A percentile compares a stretch with the other conserved stretches of the same genome.
These are phyloP conservation scores for Cantharis rufa DNA, from an alignment of 2,888 invertebrate genomes.

Conservation along the genomic window DNA sequence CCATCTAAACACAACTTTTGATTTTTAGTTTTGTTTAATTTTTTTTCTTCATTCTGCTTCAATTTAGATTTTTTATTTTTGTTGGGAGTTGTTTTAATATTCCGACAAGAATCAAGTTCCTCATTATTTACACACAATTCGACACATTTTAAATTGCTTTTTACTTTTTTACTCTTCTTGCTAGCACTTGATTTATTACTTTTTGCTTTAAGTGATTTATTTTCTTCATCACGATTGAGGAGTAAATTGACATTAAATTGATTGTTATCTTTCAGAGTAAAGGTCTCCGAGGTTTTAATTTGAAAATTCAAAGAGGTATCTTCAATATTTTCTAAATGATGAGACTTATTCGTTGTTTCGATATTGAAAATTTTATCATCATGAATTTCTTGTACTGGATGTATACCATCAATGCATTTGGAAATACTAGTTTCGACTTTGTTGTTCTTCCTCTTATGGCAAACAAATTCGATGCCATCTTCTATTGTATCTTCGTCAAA, in stretches of 20 bases:
- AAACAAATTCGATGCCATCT: constrained; percentile 24
- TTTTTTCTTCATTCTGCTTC: neutral
- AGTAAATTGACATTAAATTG: neutral
- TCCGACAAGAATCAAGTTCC: neutral
- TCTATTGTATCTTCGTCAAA: constrained; percentile 31
- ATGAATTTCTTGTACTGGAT: neutral
- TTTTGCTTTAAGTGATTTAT: neutral
- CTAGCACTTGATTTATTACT: neutral
- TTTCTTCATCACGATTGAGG: neutral
- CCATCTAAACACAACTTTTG: neutral
- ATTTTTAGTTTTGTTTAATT: neutral
- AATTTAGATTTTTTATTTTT: neutral
- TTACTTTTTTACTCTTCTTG: neutral
- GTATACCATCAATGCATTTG: neutral
- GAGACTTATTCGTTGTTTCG: neutral
- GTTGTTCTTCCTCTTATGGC: constrained; percentile 8
- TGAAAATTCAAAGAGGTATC: neutral
- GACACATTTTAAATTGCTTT: neutral
- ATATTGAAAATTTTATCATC: neutral
- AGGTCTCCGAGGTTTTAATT: neutral
- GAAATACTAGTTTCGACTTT: neutral
- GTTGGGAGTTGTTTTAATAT: neutral
- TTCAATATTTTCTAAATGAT: neutral
- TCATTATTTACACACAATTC: neutral
- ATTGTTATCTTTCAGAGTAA: neutral